Conservation (phyloP, 2,797 vertebrate genomes). For the Pantherophis alleghaniensis region DNA sequence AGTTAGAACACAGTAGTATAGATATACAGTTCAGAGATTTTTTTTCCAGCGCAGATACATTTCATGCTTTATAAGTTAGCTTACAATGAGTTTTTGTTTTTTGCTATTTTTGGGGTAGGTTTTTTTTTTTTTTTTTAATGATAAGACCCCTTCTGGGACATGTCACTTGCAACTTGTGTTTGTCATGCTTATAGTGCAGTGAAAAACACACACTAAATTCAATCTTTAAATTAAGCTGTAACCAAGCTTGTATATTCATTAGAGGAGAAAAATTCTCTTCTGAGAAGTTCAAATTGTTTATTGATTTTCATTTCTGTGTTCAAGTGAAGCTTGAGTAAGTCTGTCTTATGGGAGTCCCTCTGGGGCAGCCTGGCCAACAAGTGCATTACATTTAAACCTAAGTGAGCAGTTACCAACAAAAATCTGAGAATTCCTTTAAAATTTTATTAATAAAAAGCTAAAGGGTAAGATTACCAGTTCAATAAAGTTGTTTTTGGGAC, state of each 20-base stretch:
- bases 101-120: conserved; percentile 6
- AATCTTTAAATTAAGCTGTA: conserved; percentile 84
- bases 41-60: not conserved
- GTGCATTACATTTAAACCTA: conserved; percentile 75
- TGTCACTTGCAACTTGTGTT: conserved; percentile 70
- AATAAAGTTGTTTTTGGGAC: conserved; percentile 60
- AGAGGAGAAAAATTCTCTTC: conserved; percentile 92
- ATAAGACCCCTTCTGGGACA: conserved; percentile 69
- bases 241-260: conserved; percentile 98
- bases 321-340: conserved; percentile 92
- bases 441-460: conserved; percentile 74
- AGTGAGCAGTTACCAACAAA: conserved; percentile 65
- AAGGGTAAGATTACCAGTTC: conserved; percentile 68
- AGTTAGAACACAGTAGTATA: not conserved
- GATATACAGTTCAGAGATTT: not conserved
- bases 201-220: conserved; percentile 78
- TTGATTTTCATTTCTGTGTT: conserved; percentile 99
- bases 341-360: conserved; percentile 84
- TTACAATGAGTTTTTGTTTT: conserved; percentile 27
- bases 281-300: conserved; percentile 99
- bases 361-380: conserved; percentile 75
- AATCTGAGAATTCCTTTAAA: conserved; percentile 75
- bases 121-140: conserved; percentile 25
- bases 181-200: conserved; percentile 74
- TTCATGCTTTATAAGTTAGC: conserved; percentile 47